Base-by-base conservation (phyloP, 2,797 vertebrate species). In the Falco concolor region DNA sequence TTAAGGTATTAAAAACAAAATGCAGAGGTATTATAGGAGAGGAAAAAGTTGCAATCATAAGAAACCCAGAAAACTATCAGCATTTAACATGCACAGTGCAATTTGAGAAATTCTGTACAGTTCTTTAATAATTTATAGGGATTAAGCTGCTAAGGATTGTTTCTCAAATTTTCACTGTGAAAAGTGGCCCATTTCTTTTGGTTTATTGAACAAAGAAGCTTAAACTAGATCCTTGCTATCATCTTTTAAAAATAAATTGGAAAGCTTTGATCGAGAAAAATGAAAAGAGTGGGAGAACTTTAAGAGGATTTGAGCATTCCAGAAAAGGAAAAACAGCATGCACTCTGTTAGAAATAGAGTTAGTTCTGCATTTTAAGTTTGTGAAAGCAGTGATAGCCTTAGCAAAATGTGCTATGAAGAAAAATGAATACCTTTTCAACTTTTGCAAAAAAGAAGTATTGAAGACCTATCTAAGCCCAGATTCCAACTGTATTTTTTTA, bases 301-400 rank as follows among this genome's bases (percentile, higher is more conserved):
- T 61, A 95, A 77, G 70, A 92, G 38, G 78, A 96, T 96, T 93
- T 82, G 14, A 50, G 44, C 36, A 76, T 83, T 80, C n/a, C 36
- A 77, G 70, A 79, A 74, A 75, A 79, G 40, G 25, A 74, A 90
- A 94, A 95, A 4, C 2, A 73, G 12, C 47, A 64, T 3, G 10
- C 22, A 49, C 14, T 61, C 74, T 54, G 40, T 89, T 77, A 82
- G 88, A 94, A 86, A 73, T 11, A 68, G 17, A 47, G 76, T 91
- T 92, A 77, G 75, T 82, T 94, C 64, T 60, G 25, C 69, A 89
- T 87, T 92, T 92, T 92, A 96, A 45, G 56, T 52, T 63, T 70
- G 23, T 40, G 42, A 73, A 76, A 74, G 28, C 0, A 8, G 77
- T 0, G 6, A 76, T 2, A 74, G 40, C 32, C 21, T 70, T n/a